phyloP scores from a whole-genome alignment of 2,797 vertebrate genomes.

The Acipenser transmontanus region DNA sequence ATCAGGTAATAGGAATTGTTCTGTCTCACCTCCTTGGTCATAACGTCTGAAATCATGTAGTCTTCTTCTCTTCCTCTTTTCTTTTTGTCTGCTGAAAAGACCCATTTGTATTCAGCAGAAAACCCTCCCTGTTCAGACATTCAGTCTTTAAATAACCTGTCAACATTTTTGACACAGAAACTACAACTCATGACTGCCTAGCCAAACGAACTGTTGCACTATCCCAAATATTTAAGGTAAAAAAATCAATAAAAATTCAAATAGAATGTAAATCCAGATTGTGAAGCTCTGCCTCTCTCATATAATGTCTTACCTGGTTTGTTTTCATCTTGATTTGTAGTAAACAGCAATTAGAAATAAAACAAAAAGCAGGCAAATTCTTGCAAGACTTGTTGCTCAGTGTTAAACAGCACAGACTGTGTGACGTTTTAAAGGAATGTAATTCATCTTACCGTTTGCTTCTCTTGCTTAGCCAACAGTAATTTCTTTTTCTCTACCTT shows the following conservation, averaged over 20 bases:
- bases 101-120: background rate
- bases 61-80: constrained; percentile 76
- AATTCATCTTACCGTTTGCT: constrained; percentile 30
- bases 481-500: constrained; percentile 64
- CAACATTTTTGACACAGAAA: too few species aligned
- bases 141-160: too few species aligned
- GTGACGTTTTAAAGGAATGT: constrained; percentile 6
- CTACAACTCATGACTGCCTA: background rate
- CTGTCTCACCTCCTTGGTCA: constrained; percentile 82
- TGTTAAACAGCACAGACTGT: too few species aligned
- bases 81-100: constrained; percentile 53
- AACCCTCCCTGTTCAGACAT: background rate
- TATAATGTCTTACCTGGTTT: too few species aligned
- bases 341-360: background rate
- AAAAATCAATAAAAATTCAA: background rate
- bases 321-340: constrained; percentile 24
- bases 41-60: constrained; percentile 89
- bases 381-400: background rate
- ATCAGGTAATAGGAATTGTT: too few species aligned
- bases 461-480: constrained; percentile 17
- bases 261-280: background rate
- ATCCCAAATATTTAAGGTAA: too few species aligned
- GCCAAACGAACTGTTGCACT: too few species aligned
- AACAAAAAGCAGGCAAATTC: background rate
- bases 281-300: constrained; percentile 16